Conservation (phyloP, 2,113 vertebrate genomes). For the Thunnus maccoyii region DNA sequence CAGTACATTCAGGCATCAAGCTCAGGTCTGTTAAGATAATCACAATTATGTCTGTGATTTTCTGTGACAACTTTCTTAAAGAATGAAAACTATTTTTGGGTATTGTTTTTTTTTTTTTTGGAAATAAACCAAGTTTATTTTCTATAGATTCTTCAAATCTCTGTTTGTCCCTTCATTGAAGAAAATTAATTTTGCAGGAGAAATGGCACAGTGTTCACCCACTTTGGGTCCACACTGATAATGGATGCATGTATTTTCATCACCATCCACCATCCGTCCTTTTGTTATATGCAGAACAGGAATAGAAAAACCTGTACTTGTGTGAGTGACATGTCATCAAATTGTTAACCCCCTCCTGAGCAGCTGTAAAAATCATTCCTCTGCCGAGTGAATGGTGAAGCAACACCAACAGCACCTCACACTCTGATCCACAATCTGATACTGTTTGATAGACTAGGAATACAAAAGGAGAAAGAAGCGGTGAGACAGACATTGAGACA, state of each 20-base stretch:
- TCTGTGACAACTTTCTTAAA: neutral
- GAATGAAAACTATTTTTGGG: neutral
- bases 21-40: no score
- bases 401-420: neutral
- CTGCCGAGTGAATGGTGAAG: neutral
- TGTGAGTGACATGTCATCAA: slow-evolving; percentile 24
- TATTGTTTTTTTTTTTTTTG: neutral
- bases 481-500: neutral
- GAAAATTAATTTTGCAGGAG: neutral
- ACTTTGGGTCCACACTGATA: neutral
- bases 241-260: slow-evolving; percentile 24
- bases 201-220: neutral
- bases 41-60: neutral
- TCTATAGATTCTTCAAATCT: neutral
- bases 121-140: neutral
- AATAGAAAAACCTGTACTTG: neutral
- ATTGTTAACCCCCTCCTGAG: slow-evolving; percentile 4
- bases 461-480: neutral
- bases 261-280: no score
- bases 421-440: neutral
- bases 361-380: neutral
- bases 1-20: neutral
- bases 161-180: neutral
- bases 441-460: neutral
- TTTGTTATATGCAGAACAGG: neutral